Percentiles rank a stretch among this genome's conserved stretches.
Evolutionary conservation across 2,888 invertebrate genomes (phyloP).

Genomic region (Ligdia adustata): DNA sequence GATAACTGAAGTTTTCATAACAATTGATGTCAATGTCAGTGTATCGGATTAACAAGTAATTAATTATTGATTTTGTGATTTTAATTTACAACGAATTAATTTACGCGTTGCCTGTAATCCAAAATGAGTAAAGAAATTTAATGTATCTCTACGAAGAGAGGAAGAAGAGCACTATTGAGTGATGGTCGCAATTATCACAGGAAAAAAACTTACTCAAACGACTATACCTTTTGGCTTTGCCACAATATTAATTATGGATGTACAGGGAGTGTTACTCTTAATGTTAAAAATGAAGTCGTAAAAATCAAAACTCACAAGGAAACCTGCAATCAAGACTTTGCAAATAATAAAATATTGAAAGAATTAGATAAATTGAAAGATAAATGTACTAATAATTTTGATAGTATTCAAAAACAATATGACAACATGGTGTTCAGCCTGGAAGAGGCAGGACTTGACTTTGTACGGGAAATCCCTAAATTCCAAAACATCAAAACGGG

Average conservation of each 20-base stretch:
- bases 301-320: conserved; percentile 1
- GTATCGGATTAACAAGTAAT: neutral
- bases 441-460: conserved; percentile 12
- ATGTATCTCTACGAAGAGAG: conserved; percentile 16
- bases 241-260: conserved; percentile 14
- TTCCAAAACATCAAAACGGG: conserved; percentile 18
- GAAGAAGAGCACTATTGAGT: conserved; percentile 12
- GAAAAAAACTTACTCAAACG: neutral
- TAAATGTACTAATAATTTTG: conserved; percentile 7
- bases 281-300: neutral
- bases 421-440: conserved; percentile 19
- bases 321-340: neutral
- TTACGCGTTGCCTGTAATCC: neutral
- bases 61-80: neutral
- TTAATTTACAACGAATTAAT: neutral
- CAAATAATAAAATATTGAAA: neutral
- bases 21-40: neutral
- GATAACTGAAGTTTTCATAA: neutral
- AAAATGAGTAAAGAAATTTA: conserved; percentile 13
- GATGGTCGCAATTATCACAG: neutral
- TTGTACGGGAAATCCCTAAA: conserved; percentile 11
- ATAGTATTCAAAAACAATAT: conserved; percentile 6
- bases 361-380: neutral
- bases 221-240: conserved; percentile 8
- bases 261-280: conserved; percentile 7